Percentiles rank a stretch among this genome's conserved stretches.
Evolutionary conservation across 2,888 invertebrate genomes (phyloP).

Genomic region (Drosophila buzzatii): DNA sequence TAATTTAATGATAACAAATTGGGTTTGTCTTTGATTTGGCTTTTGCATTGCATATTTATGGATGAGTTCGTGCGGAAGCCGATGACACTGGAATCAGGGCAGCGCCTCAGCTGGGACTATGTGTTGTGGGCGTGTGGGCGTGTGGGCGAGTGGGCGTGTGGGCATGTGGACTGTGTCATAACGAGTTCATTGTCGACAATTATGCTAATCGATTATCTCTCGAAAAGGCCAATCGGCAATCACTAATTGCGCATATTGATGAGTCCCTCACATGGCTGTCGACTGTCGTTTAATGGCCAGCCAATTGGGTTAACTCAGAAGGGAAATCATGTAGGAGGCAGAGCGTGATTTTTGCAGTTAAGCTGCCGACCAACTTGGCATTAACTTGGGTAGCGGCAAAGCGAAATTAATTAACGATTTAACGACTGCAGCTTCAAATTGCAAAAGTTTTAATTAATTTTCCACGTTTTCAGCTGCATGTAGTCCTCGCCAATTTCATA

Average conservation of each 20-base stretch:
- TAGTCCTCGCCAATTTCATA: constrained; percentile 21
- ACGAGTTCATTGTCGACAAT: constrained; percentile 62
- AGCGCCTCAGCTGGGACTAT: neutral
- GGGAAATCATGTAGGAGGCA: constrained; percentile 26
- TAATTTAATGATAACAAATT: constrained; percentile 73
- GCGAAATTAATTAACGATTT: constrained; percentile 67
- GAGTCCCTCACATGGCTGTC: constrained; percentile 21
- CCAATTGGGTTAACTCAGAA: constrained; percentile 26
- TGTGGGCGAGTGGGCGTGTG: constrained; percentile 1
- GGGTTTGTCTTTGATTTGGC: constrained; percentile 40
- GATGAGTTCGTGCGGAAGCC: constrained; percentile 15
- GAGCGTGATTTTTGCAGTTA: constrained; percentile 30
- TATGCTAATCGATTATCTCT: constrained; percentile 71
- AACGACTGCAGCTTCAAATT: constrained; percentile 47
- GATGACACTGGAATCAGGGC: neutral
- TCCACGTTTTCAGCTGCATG: constrained; percentile 25
- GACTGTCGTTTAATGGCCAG: constrained; percentile 25
- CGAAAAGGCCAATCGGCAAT: constrained; percentile 64
- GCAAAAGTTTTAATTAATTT: constrained; percentile 76
- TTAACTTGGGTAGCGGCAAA: constrained; percentile 24
- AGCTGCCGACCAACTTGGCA: constrained; percentile 15
- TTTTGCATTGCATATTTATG: constrained; percentile 64
- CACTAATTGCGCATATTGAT: constrained; percentile 69
- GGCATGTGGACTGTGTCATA: constrained; percentile 10
- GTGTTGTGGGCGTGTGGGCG: neutral